Percentiles rank a stretch among this genome's conserved stretches.
phyloP scores from a whole-genome alignment of 2,888 invertebrate species.

The Fabriciana adippe region DNA sequence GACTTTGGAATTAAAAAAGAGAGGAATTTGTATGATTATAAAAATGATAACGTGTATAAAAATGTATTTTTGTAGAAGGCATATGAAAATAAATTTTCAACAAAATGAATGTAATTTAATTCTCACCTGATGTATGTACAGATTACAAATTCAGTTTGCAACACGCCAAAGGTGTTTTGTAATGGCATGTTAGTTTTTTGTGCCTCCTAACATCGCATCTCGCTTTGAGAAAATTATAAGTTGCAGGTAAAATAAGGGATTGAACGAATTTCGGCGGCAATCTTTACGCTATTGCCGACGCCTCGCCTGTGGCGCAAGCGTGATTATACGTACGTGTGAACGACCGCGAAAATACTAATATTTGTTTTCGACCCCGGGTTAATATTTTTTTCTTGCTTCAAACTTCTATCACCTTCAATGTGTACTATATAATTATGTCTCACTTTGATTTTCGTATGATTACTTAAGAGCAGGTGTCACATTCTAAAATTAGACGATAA shows the following conservation, averaged over 20 bases:
- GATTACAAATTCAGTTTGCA: constrained; percentile 28
- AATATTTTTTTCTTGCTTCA: constrained; percentile 51
- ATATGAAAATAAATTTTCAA: constrained; percentile 60
- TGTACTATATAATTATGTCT: constrained; percentile 63
- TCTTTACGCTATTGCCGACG: constrained; percentile 61
- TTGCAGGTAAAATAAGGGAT: constrained; percentile 55
- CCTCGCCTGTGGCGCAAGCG: constrained; percentile 35
- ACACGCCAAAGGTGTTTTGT: constrained; percentile 31
- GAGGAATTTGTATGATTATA: constrained; percentile 15
- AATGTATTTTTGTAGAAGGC: constrained; percentile 65
- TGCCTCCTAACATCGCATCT: constrained; percentile 52
- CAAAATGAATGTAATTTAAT: constrained; percentile 43
- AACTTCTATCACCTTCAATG: constrained; percentile 64
- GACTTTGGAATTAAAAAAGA: constrained; percentile 6
- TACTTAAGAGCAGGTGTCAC: constrained; percentile 60
- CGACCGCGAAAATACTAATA: constrained; percentile 70
- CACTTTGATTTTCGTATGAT: constrained; percentile 53
- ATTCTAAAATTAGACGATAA: constrained; percentile 38
- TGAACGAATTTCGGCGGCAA: constrained; percentile 56
- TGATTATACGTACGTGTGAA: constrained; percentile 51
- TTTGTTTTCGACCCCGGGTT: constrained; percentile 68
- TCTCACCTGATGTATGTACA: constrained; percentile 26
- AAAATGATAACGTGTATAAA: constrained; percentile 3
- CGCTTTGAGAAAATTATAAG: constrained; percentile 64
- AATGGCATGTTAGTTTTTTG: constrained; percentile 48